These are phyloP conservation scores for Chloropsis hardwickii DNA, from an alignment of 2,113 vertebrate genomes.

Conservation along the genomic window DNA sequence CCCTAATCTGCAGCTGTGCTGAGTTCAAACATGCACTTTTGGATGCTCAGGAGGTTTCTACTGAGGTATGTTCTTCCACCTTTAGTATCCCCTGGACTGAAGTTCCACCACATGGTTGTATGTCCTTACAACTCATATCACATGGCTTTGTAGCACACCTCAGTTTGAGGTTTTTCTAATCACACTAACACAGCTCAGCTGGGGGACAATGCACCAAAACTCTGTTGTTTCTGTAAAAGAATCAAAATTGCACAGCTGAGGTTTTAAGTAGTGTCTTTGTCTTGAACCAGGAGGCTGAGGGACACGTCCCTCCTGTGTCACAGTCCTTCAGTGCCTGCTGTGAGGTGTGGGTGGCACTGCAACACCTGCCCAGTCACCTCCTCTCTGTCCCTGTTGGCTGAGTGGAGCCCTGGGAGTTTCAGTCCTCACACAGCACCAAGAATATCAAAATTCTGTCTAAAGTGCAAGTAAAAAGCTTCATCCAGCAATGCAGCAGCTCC, in stretches of 20 bases:
- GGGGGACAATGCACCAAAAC: neutral
- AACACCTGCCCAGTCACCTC: neutral
- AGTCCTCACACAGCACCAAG: neutral
- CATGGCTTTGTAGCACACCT: neutral
- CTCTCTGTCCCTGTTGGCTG: neutral
- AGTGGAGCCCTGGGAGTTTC: neutral
- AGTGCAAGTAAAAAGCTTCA: neutral
- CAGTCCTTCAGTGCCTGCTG: accelerated
- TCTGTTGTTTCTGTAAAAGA: neutral
- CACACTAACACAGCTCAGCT: neutral
- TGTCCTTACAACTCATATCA: neutral
- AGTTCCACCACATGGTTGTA: neutral
- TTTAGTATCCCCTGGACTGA: neutral
- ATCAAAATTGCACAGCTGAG: neutral
- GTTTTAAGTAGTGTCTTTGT: neutral
- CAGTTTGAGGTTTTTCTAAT: neutral
- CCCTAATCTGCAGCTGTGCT: conserved; percentile 29
- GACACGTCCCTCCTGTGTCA: accelerated
- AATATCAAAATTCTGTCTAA: neutral
- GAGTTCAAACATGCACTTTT: neutral
- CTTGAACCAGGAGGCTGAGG: neutral
- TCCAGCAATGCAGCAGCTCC: neutral
- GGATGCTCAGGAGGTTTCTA: neutral
- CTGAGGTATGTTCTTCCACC: neutral
- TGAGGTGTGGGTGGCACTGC: neutral